phyloP scores from a whole-genome alignment of 1,140 invertebrate species.

The Drosophila bifasciata region DNA sequence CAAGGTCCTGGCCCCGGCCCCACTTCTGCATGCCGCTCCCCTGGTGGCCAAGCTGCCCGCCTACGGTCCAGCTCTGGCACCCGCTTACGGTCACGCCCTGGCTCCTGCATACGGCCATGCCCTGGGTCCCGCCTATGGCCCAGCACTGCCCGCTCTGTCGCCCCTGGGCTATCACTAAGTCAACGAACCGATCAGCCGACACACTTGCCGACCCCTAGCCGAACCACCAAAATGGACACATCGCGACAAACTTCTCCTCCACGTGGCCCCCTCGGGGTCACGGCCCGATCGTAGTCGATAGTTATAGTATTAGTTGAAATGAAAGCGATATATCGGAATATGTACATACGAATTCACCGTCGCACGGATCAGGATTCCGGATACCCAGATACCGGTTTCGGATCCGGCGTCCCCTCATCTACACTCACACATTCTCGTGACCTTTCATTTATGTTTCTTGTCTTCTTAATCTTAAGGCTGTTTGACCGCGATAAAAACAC shows the following conservation, averaged over 20 bases:
- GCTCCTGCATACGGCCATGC: conserved; percentile 29
- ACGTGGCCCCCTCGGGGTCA: conserved; percentile 16
- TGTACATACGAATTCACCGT: conserved; percentile 59
- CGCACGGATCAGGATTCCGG: background rate
- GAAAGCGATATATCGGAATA: conserved; percentile 68
- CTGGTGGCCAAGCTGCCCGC: conserved; percentile 60
- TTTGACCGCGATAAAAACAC: conserved; percentile 76
- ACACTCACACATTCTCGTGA: conserved; percentile 63
- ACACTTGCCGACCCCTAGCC: conserved; percentile 51
- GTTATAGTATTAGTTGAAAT: conserved; percentile 76
- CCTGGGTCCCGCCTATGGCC: conserved; percentile 14
- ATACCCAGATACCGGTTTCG: background rate
- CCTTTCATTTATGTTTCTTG: conserved; percentile 75
- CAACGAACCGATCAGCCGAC: conserved; percentile 28
- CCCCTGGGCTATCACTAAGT: conserved; percentile 71
- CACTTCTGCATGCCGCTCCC: conserved; percentile 66
- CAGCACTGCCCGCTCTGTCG: conserved; percentile 39
- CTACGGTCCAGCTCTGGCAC: conserved; percentile 43
- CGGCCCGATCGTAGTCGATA: conserved; percentile 63
- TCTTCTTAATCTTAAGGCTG: conserved; percentile 77
- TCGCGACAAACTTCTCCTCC: conserved; percentile 64
- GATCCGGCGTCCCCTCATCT: conserved; percentile 42
- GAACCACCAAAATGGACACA: conserved; percentile 51
- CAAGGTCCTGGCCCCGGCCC: conserved; percentile 76
- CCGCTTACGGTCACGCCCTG: conserved; percentile 27